Percentiles rank a stretch among this genome's conserved stretches.
These are phyloP conservation scores for Lampris megalopsis DNA, from an alignment of 2,113 vertebrate species.

Conservation along the genomic window DNA sequence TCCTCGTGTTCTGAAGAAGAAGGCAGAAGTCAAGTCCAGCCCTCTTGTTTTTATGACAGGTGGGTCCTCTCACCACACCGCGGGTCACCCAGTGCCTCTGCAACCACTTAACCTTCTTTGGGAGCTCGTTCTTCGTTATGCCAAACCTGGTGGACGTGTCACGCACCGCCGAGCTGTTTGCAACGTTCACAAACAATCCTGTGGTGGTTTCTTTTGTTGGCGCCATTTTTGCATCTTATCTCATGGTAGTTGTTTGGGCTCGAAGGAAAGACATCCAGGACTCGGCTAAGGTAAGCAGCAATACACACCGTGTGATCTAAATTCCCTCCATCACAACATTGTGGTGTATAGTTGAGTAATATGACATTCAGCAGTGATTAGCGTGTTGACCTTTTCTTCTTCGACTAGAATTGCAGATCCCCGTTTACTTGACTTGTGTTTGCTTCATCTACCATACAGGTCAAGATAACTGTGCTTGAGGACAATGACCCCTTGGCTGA, in stretches of 20 bases:
- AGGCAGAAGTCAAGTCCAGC: constrained; percentile 9
- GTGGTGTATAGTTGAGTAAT: no score
- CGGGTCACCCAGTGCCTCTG: constrained; percentile 90
- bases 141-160: constrained; percentile 89
- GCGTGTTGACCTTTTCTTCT: no score
- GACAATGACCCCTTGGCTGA: constrained; percentile 95
- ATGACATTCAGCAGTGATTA: no score
- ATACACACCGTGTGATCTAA: not conserved
- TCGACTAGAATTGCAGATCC: no score
- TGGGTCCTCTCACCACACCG: constrained; percentile 86
- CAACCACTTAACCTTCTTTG: constrained; percentile 94
- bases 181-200: constrained; percentile 90
- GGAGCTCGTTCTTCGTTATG: constrained; percentile 92
- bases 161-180: constrained; percentile 88
- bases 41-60: constrained; percentile 75
- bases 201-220: constrained; percentile 92
- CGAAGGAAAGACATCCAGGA: constrained; percentile 91
- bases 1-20: not conserved
- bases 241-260: constrained; percentile 90
- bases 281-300: constrained; percentile 84
- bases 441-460: constrained; percentile 68
- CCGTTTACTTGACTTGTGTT: not conserved
- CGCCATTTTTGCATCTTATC: constrained; percentile 86
- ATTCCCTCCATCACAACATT: no score
- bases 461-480: constrained; percentile 90